Base-by-base conservation (phyloP, 2,113 vertebrate species). In the Stegastes partitus region DNA sequence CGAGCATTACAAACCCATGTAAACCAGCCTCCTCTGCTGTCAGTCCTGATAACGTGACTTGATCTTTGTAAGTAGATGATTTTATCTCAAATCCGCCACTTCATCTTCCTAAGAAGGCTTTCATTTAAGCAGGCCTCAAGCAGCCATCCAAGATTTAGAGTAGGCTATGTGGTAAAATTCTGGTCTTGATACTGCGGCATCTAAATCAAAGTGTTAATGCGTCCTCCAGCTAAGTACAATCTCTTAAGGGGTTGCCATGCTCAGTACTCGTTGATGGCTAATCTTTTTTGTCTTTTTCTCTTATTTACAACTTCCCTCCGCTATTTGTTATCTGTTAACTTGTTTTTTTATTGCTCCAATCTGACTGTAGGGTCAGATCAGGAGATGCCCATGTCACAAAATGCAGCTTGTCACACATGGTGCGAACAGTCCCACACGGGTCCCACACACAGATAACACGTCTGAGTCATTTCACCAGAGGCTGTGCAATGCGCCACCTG, bases 221-320 rank as follows among this genome's bases (percentile, higher is more conserved):
- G 7, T 68, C 77, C 76, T 84, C 49, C 63, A 77, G 85, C 71
- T 61, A 74, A 86, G 49, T 61, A 11, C 53, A 34, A 68, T 71
- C 26, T 77, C 72, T 67, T 68, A 74, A 78, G 70, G 16, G 28
- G 65, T 72, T 71, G 82, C 87, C 82, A 69, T 89, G 73, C 78
- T 77, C 55, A 64, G 21, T 62, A 42, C 55, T 64, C 5, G 45
- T 16, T 82, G 14, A 74, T 57, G n/a, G 57, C 51, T 28, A 56
- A 81, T 69, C n/a, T n/a, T 80, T 37, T 64, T 53, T 7, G 2
- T 63, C 26, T 70, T 42, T 59, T 50, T 65, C 42, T 74, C 54
- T 66, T 19, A 11, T 49, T 74, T 34, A 7, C 31, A 34, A 3
- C 19, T 65, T 74, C 15, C 28, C 42, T 23, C 10, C 53, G 22